Base-by-base conservation (phyloP, 2,888 invertebrate genomes). In the Macaria liturata region DNA sequence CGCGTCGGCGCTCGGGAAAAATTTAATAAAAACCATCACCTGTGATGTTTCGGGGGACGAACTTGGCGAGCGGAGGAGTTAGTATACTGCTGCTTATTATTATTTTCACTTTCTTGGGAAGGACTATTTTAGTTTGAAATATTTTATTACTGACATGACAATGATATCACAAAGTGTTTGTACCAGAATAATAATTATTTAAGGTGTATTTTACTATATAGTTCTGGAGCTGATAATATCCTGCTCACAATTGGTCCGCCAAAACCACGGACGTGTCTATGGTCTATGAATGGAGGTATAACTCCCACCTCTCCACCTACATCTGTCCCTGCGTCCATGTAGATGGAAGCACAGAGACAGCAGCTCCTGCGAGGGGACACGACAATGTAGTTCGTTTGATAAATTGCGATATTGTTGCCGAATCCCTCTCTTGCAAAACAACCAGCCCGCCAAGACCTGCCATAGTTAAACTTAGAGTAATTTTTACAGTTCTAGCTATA, bases 331-430 rank as follows among this genome's bases (percentile, higher is more conserved):
- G 67, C 60, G 65, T 71, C 70, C 71, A 75, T 76, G 73, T 74
- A 74, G 74, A 78, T 72, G 69, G 62, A 72, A 68, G 69, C 64
- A 59, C 48, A 57, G 53, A 61, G 69, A 64, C 65, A 61, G 60
- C 61, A 62, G 59, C 64, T 66, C 55, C 46, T 4, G 75, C 71
- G 74, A 78, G 82, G 86, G 86, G 83, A 72, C 77, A 62, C 81
- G 78, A 88, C 88, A 89, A 89, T 89, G 86, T 80, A 81, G 81
- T 84, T 88, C 88, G 85, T 89, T 89, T 89, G 88, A 88, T 86
- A 89, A 88, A 89, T 89, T 89, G 88, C 86, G 82, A 85, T 87
- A 89, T 89, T 88, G 88, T 88, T 84, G 74, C 74, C 69, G 69
- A 76, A 81, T 77, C 78, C 83, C 75, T 72, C 75, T 74, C 74